These are phyloP conservation scores for Danio kyathit DNA, from an alignment of 2,797 vertebrate genomes.

Conservation along the genomic window DNA sequence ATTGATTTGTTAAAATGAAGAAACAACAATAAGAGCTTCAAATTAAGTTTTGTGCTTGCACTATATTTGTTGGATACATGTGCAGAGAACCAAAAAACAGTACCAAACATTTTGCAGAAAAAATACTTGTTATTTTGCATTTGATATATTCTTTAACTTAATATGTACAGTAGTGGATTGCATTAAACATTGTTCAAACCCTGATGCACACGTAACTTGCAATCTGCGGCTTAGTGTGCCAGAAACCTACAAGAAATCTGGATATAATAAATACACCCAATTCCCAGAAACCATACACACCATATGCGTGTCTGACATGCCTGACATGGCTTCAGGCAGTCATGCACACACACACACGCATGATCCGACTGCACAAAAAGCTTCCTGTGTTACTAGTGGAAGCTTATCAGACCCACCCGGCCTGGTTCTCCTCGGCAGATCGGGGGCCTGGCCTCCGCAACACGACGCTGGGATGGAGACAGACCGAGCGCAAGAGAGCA, in stretches of 20 bases:
- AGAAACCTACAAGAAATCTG: constrained; percentile 31
- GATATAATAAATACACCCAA: constrained; percentile 52
- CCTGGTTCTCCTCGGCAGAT: constrained; percentile 50
- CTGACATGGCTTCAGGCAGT: constrained; percentile 51
- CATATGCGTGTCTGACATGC: constrained; percentile 43
- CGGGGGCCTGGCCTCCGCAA: constrained; percentile 41
- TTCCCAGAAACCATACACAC: constrained; percentile 56
- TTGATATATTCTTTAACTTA: no score
- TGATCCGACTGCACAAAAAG: constrained; percentile 35
- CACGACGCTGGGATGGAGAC: constrained; percentile 47
- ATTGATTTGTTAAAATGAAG: no score
- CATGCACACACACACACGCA: constrained; percentile 44
- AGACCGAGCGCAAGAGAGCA: constrained; percentile 56
- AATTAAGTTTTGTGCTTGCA: no score
- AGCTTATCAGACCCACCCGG: constrained; percentile 46
- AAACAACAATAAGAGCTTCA: no score
- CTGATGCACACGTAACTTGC: not conserved
- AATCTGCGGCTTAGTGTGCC: constrained; percentile 14
- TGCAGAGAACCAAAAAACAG: no score
- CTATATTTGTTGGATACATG: no score
- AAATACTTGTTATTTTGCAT: no score
- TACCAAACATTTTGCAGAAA: no score
- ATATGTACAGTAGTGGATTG: not conserved
- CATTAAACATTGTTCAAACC: not conserved
- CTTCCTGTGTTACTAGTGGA: constrained; percentile 28